Conservation (phyloP, 2,113 vertebrate genomes). For the Alethe castanea region DNA sequence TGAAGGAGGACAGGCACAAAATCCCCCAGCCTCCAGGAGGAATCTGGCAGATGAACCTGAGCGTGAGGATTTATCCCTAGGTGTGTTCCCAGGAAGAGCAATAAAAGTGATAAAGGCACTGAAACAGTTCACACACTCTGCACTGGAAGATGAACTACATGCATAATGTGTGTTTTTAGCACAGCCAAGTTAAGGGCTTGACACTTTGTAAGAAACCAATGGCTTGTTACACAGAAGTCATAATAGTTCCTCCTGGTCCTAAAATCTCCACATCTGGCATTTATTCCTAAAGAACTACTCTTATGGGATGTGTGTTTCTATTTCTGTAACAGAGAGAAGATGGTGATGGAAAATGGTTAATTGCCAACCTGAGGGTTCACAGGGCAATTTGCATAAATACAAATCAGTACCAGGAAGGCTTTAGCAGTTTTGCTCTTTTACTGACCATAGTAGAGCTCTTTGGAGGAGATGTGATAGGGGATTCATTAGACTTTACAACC, state of each 20-base stretch:
- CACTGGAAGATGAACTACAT: neutral
- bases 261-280: conserved; percentile 4
- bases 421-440: neutral
- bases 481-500: neutral
- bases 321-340: neutral
- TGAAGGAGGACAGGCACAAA: neutral
- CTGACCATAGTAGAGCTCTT: neutral
- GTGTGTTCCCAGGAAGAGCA: neutral
- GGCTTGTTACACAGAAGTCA: neutral
- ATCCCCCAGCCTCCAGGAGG: neutral
- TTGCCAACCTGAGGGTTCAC: neutral
- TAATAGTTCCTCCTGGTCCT: neutral
- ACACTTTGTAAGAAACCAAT: neutral
- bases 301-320: neutral
- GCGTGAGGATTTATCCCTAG: neutral
- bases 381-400: neutral
- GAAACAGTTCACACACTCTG: neutral
- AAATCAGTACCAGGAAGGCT: neutral
- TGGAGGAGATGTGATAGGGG: neutral
- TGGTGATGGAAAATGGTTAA: neutral
- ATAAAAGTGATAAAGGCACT: neutral
- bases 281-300: conserved; percentile 12
- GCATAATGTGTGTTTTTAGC: neutral
- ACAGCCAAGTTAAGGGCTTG: neutral
- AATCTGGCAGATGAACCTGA: neutral